Conservation (phyloP, 2,888 invertebrate species). For the Athripsodes cinereus region DNA sequence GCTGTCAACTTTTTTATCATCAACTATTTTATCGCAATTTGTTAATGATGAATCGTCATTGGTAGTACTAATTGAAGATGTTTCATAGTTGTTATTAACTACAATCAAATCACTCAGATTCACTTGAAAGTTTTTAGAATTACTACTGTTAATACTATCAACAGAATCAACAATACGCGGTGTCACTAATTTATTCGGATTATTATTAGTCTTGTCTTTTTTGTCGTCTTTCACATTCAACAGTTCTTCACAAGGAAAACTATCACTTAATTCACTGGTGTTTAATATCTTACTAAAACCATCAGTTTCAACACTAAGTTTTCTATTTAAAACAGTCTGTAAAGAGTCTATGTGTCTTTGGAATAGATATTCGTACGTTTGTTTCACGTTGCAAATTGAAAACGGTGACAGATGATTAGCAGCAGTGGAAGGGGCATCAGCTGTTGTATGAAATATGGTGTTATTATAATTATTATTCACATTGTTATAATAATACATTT, state of each 20-base stretch:
- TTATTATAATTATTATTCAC: slow-evolving; percentile 26
- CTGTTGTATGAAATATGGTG: too few species aligned
- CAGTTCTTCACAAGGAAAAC: not conserved
- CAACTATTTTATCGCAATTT: slow-evolving; percentile 40
- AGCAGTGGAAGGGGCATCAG: slow-evolving; percentile 31
- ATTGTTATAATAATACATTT: slow-evolving; percentile 29
- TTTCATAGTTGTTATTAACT: slow-evolving; percentile 28
- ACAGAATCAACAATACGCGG: too few species aligned
- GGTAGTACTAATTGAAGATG: slow-evolving; percentile 35
- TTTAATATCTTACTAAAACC: not conserved
- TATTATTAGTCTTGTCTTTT: not conserved
- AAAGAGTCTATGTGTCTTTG: slow-evolving; percentile 44
- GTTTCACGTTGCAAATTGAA: slow-evolving; percentile 43
- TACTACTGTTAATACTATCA: not conserved
- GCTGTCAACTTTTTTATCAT: slow-evolving; percentile 36
- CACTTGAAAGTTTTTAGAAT: slow-evolving; percentile 40
- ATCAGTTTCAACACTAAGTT: slow-evolving; percentile 33
- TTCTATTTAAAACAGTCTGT: slow-evolving; percentile 39
- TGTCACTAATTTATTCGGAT: too few species aligned
- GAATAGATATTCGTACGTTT: slow-evolving; percentile 44
- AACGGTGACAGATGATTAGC: slow-evolving; percentile 36
- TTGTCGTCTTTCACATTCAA: not conserved
- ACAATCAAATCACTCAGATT: slow-evolving; percentile 36
- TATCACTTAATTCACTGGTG: not conserved
- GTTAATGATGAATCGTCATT: slow-evolving; percentile 36